Conservation (phyloP, 2,888 invertebrate species). For the Helobdella robusta region DNA sequence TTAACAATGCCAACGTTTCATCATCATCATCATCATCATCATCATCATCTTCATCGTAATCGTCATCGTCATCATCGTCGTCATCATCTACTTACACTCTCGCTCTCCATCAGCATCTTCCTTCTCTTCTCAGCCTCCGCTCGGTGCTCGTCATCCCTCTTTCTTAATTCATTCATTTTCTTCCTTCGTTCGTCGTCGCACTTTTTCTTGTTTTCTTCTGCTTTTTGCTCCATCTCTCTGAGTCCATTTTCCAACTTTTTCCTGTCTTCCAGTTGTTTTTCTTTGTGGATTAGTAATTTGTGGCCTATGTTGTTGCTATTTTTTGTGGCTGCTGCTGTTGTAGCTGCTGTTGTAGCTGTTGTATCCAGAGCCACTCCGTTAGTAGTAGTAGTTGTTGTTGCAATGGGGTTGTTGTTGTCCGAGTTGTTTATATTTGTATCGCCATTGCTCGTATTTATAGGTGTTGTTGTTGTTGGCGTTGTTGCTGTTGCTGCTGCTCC, state of each 20-base stretch:
- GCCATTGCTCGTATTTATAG: background rate
- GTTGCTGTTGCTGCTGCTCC: background rate
- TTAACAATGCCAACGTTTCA: too few relatives aligned
- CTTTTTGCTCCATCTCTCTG: constrained; percentile 15
- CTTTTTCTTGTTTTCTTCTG: constrained; percentile 13
- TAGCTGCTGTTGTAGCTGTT: background rate
- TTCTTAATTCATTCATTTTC: constrained; percentile 18
- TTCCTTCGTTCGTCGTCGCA: constrained; percentile 17
- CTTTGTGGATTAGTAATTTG: constrained; percentile 5
- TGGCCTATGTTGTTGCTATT: background rate
- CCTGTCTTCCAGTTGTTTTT: constrained; percentile 10
- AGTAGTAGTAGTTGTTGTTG: too few relatives aligned
- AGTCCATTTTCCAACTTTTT: constrained; percentile 16
- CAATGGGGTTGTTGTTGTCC: too few relatives aligned
- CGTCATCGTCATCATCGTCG: background rate
- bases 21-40: background rate
- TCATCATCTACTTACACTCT: background rate
- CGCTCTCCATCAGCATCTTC: constrained; percentile 12
- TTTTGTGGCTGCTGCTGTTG: background rate
- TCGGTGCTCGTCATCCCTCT: constrained; percentile 17
- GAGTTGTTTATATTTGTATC: background rate
- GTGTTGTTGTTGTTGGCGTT: background rate
- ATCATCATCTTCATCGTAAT: background rate
- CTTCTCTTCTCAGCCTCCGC: constrained; percentile 7
- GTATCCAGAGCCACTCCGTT: too few relatives aligned